phyloP scores from a whole-genome alignment of 1,140 invertebrate species.

The Zophobas atratus region DNA sequence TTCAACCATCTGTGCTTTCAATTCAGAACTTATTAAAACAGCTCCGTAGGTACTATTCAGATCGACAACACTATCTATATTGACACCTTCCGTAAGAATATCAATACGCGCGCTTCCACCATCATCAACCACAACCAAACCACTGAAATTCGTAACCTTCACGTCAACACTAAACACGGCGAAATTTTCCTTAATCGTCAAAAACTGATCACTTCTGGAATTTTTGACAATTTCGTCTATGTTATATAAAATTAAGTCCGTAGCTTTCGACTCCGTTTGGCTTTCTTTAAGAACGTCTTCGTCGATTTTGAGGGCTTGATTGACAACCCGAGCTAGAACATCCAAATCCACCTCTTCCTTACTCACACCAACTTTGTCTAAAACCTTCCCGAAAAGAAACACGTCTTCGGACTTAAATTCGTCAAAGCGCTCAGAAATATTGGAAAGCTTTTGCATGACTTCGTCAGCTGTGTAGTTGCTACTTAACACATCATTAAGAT shows the following conservation, averaged over 20 bases:
- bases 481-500: slow-evolving; percentile 51
- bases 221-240: slow-evolving; percentile 68
- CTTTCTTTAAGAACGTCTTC: slow-evolving; percentile 77
- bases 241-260: slow-evolving; percentile 75
- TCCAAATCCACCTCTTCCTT: slow-evolving; percentile 8
- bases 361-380: background rate
- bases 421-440: slow-evolving; percentile 11
- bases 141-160: too few species aligned
- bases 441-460: slow-evolving; percentile 46
- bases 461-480: slow-evolving; percentile 45
- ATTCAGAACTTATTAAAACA: background rate
- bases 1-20: background rate
- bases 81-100: too few species aligned
- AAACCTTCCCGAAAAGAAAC: slow-evolving; percentile 13
- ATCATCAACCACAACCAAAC: too few species aligned
- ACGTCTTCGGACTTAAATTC: slow-evolving; percentile 24
- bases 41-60: background rate
- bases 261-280: slow-evolving; percentile 75
- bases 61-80: slow-evolving; percentile 61
- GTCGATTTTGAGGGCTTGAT: slow-evolving; percentile 63
- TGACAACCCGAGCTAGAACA: slow-evolving; percentile 5
- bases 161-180: too few species aligned
- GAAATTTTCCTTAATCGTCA: too few species aligned
- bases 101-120: too few species aligned
- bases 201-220: slow-evolving; percentile 66